Percentiles rank a stretch among this genome's conserved stretches.
These are phyloP conservation scores for Lepas anatifera DNA, from an alignment of 2,888 invertebrate species.

Conservation along the genomic window DNA sequence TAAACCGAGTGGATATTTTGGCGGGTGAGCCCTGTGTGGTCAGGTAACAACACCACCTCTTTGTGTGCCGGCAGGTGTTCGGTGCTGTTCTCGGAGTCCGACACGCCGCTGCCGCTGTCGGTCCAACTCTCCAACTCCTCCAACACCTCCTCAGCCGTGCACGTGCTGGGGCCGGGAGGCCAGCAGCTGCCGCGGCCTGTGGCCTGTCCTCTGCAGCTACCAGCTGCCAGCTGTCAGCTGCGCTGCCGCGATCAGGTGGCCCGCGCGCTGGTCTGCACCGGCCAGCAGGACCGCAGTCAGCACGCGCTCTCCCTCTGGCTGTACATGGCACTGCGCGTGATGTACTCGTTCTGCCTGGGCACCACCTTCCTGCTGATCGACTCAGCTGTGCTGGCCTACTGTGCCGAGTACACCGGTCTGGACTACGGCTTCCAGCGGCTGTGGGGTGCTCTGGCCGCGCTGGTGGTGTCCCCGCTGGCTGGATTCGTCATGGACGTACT, in stretches of 20 bases:
- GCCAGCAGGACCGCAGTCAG: background rate
- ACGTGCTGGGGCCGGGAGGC: background rate
- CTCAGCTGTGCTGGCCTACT: background rate
- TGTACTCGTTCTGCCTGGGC: constrained; percentile 1
- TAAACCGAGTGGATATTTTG: background rate
- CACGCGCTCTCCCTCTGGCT: background rate
- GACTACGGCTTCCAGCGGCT: constrained; percentile 10
- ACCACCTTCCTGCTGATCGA: background rate
- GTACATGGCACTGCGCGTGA: background rate
- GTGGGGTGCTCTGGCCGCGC: background rate
- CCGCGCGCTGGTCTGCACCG: background rate
- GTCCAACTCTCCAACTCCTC: background rate
- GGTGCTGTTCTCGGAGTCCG: background rate
- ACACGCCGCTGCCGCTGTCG: background rate
- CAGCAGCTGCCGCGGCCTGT: background rate
- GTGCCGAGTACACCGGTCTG: background rate
- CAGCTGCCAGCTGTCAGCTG: background rate
- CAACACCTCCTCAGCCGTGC: background rate
- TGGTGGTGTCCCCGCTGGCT: background rate
- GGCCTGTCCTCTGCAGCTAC: background rate
- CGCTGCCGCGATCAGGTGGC: background rate
- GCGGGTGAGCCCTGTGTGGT: background rate
- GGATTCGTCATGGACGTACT: background rate
- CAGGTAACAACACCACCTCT: background rate
- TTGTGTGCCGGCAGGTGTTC: background rate